Evolutionary conservation across 23 tunicate species (phyloP), one percentile per base, ranked within the genome.

Genomic region (Botrylloides violaceus): DNA sequence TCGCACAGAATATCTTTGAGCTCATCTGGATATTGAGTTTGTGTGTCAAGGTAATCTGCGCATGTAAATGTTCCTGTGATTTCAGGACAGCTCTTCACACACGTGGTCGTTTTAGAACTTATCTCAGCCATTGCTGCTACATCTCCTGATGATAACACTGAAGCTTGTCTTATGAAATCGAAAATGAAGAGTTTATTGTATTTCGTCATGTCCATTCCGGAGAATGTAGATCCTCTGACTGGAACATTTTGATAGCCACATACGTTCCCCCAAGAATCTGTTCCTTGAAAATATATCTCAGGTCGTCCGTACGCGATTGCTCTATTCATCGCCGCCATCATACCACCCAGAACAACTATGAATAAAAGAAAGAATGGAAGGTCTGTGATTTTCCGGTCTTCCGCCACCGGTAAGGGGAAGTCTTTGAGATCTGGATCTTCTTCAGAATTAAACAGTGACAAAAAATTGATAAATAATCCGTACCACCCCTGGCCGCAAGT

Each of bases 401-500:
- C 77, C 19, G 64, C 62, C 18, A 61, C 83, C 22, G 96, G 96
- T 6, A 88, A 65, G 2, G 64, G 76, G 57, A 77, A 81, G 48
- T 88, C 96, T 53, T 81, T 81, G 57, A 32, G 65, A 48, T 88
- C 96, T 0, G 96, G 88, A 57, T 88, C 96, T 71, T 88, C 96
- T 72, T 81, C 96, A 7, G 96, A 77, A 22, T 38, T 78, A 23
- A 65, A 64, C 12, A 88, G 28, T 1, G 84, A 38, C 24, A 64
- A 6, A 36, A 56, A 34, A 77, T 88, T 88, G n/a, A 23, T 12
- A 2, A 65, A 36, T 61, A 88, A 20, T 39, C 87, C 87, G 71
- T 71, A 62, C 83, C 83, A 81, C 29, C 96, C 96, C 38, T 88
- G 96, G 1, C 96, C 96, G 57, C 96, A 88, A 30, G 96, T 88